Percentiles rank a stretch among this genome's conserved stretches.
Evolutionary conservation across 2,113 vertebrate species (phyloP).

Genomic region (Natator depressus): DNA sequence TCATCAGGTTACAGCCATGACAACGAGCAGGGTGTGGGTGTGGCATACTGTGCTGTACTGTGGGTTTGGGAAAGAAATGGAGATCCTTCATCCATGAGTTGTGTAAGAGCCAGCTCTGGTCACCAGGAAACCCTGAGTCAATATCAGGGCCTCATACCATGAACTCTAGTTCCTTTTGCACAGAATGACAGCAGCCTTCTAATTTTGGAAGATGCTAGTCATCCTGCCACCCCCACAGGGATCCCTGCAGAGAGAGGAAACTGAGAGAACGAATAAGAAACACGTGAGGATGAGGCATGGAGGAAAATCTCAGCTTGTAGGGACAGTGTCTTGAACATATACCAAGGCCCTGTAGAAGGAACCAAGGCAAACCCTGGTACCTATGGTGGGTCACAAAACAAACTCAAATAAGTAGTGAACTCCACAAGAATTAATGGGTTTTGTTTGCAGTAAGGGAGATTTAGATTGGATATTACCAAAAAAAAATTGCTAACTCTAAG

Average conservation of each 20-base stretch:
- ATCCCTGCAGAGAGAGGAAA: neutral
- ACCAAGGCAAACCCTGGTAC: neutral
- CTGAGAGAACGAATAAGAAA: neutral
- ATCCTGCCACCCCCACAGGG: constrained; percentile 29
- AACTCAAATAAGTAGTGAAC: neutral
- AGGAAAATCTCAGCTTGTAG: neutral
- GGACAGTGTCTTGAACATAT: neutral
- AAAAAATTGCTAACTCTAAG: neutral
- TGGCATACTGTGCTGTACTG: rapidly evolving
- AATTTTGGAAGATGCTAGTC: constrained; percentile 35
- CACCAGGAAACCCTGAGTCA: neutral
- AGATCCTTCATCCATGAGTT: neutral
- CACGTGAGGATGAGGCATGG: neutral
- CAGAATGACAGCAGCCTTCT: neutral
- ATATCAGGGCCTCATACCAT: neutral
- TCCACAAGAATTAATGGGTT: neutral
- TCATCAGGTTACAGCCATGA: neutral
- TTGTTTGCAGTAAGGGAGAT: neutral
- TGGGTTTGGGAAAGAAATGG: neutral
- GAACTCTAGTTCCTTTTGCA: neutral
- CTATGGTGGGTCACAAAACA: neutral
- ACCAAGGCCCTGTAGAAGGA: rapidly evolving
- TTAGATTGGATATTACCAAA: neutral
- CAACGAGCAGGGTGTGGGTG: neutral
- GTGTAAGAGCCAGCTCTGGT: neutral